Conservation (phyloP, 2,113 vertebrate genomes). For the Microtus richardsoni region DNA sequence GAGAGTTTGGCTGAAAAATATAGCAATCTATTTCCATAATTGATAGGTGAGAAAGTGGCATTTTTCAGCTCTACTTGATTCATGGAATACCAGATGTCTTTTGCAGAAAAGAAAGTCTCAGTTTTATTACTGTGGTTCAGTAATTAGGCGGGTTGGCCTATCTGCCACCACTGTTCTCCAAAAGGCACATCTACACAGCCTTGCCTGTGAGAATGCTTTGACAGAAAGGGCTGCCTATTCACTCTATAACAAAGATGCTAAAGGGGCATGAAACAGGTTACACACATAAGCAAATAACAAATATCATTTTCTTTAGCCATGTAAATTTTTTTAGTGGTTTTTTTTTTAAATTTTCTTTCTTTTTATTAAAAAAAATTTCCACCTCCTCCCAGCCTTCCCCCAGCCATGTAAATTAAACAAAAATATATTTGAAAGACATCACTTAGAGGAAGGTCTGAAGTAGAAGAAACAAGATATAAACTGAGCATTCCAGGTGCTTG, state of each 20-base stretch:
- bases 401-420: neutral
- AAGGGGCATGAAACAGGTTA: neutral
- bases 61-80: slow-evolving; percentile 34
- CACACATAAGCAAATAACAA: neutral
- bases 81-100: slow-evolving; percentile 8
- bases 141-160: slow-evolving; percentile 13
- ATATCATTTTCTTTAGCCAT: neutral
- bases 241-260: neutral
- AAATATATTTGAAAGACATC: neutral
- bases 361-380: no score
- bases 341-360: no score
- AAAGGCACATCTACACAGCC: neutral
- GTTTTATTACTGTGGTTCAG: slow-evolving; percentile 54
- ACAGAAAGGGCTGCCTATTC: neutral
- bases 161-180: neutral
- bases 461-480: no score
- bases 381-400: no score
- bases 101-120: neutral
- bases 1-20: slow-evolving; percentile 37
- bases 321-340: no score
- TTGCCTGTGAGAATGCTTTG: neutral
- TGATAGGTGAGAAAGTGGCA: slow-evolving; percentile 10
- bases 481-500: fast-evolving
- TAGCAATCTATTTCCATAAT: slow-evolving; percentile 29
- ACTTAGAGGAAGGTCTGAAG: no score